Evolutionary conservation across 2,888 invertebrate genomes (phyloP).

Genomic region (Mythimna vitellina): DNA sequence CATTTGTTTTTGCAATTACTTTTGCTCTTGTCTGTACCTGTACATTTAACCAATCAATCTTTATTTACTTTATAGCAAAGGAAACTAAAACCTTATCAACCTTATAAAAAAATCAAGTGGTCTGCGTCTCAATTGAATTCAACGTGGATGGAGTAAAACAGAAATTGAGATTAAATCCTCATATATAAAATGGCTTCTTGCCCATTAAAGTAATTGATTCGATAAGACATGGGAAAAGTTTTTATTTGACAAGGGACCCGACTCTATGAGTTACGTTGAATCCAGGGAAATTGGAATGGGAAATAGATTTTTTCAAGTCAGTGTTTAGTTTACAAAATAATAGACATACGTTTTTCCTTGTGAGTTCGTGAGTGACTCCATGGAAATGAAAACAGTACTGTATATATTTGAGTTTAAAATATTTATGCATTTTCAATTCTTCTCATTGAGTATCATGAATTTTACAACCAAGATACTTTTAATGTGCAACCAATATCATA

Average conservation of each 20-base stretch:
- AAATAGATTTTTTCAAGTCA: slow-evolving; percentile 76
- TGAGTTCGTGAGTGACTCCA: slow-evolving; percentile 7
- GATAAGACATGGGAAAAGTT: slow-evolving; percentile 87
- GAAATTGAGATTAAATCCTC: slow-evolving; percentile 70
- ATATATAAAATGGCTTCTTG: slow-evolving; percentile 78
- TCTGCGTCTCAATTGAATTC: slow-evolving; percentile 59
- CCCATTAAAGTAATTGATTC: slow-evolving; percentile 88
- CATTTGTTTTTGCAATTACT: not conserved
- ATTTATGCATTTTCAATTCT: not conserved
- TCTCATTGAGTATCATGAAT: not conserved
- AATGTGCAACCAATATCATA: not conserved
- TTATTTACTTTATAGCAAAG: slow-evolving; percentile 28
- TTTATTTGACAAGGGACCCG: slow-evolving; percentile 87
- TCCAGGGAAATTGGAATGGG: slow-evolving; percentile 81
- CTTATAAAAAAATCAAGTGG: slow-evolving; percentile 50
- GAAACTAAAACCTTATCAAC: slow-evolving; percentile 41
- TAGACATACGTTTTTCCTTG: slow-evolving; percentile 59
- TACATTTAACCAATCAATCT: slow-evolving; percentile 25
- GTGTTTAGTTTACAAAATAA: slow-evolving; percentile 78
- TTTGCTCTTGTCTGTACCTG: slow-evolving; percentile 1
- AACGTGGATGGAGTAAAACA: slow-evolving; percentile 62
- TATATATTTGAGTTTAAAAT: not conserved
- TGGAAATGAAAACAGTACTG: slow-evolving; percentile 18
- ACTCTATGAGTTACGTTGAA: slow-evolving; percentile 82
- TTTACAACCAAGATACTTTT: not conserved